Percentiles rank a stretch among this genome's conserved stretches.
phyloP scores from a whole-genome alignment of 2,888 invertebrate genomes.

The Drosophila rubida region DNA sequence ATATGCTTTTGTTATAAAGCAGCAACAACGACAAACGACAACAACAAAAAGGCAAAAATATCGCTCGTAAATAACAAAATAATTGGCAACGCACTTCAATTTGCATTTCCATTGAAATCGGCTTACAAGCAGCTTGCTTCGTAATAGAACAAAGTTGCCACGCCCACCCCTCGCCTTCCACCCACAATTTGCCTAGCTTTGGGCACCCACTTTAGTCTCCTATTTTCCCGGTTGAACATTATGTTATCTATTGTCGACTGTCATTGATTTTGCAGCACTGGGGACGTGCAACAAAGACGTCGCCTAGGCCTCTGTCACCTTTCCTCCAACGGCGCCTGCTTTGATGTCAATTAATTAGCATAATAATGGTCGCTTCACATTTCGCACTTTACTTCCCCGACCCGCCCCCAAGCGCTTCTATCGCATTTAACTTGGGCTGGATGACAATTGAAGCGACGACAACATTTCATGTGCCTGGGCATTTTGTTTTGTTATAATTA shows the following conservation, averaged over 20 bases:
- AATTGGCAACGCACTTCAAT: slow-evolving; percentile 78
- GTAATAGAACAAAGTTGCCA: slow-evolving; percentile 35
- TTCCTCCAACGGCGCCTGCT: slow-evolving; percentile 40
- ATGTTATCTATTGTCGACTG: slow-evolving; percentile 65
- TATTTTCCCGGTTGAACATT: slow-evolving; percentile 20
- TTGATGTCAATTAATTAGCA: slow-evolving; percentile 81
- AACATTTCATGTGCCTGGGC: slow-evolving; percentile 63
- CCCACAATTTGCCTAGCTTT: neutral
- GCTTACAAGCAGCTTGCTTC: slow-evolving; percentile 57
- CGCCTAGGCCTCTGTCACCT: slow-evolving; percentile 26
- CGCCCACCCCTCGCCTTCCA: neutral
- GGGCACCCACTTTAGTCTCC: neutral
- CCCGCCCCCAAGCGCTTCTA: neutral
- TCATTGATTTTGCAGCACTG: slow-evolving; percentile 72
- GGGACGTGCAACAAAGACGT: slow-evolving; percentile 40
- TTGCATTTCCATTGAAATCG: slow-evolving; percentile 80
- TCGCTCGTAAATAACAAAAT: slow-evolving; percentile 74
- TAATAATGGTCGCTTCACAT: slow-evolving; percentile 80
- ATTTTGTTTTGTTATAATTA: slow-evolving; percentile 77
- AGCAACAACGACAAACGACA: slow-evolving; percentile 23
- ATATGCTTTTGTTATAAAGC: slow-evolving; percentile 54
- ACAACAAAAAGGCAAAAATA: slow-evolving; percentile 46
- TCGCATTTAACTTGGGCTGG: neutral
- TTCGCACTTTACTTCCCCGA: slow-evolving; percentile 49
- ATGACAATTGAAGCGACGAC: slow-evolving; percentile 70